Base-by-base conservation (phyloP, 2,888 invertebrate species). In the Strigamia transsilvanica region DNA sequence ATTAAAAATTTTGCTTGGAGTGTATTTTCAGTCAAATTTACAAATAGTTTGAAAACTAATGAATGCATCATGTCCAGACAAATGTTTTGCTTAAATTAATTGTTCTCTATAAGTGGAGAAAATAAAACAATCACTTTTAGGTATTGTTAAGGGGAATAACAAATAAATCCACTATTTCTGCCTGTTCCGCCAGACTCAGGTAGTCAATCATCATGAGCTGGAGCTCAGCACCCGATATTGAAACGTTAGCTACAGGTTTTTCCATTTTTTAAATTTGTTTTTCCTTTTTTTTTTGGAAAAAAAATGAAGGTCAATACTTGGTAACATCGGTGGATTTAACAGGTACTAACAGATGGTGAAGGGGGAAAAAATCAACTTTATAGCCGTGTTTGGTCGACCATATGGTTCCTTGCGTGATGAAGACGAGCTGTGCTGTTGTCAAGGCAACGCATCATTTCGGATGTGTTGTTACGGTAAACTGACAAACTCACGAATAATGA, bases 341-440 rank as follows among this genome's bases (percentile, higher is more conserved):
- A 38, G 18, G 73, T 27, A 10, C 13, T 15, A 73, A 73, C 73
- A 73, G 73, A 73, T 73, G 73, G n/a, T 32, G 32, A 10, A 27
- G 21, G 32, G 73, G 5, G 27, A 73, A 73, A 73, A 27, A 73
- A 27, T 73, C 27, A 12, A 32, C 15, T 73, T 73, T 73, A 5
- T 32, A 27, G 27, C 73, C 9, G 10, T 32, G 15, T 12, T 73
- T n/a, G 32, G 13, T 12, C 32, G 73, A 32, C 73, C 73, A 73
- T 73, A 73, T 73, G 27, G 73, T 73, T 32, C 73, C 18, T 56
- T 18, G 21, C 56, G 18, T 56, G 56, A 18, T 56, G 56, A 15
- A 73, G 73, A 73, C 32, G 32, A 73, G 32, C 13, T 27, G 73
- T 73, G 73, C 73, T 12, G 73, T 73, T 27, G 73, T 32, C 73